phyloP scores from a whole-genome alignment of 1,140 invertebrate species.

The Zaprionus tsacasi region DNA sequence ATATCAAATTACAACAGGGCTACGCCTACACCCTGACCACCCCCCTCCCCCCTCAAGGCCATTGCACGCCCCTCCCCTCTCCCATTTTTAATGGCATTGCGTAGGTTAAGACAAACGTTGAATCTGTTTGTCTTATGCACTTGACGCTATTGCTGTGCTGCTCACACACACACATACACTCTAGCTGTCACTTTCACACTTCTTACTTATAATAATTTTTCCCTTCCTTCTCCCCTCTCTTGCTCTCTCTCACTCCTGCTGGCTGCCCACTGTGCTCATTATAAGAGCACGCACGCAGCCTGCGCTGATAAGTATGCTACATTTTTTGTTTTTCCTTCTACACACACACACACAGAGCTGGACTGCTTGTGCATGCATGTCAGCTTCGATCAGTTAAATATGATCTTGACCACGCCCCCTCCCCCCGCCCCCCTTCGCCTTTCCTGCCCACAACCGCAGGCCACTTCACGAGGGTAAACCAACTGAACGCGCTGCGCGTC shows the following conservation, averaged over 20 bases:
- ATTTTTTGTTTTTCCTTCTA: slow-evolving; percentile 17
- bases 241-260: background rate
- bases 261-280: slow-evolving; percentile 33
- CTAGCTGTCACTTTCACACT: slow-evolving; percentile 1
- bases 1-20: slow-evolving; percentile 52
- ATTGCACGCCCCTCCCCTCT: background rate
- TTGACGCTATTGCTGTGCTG: background rate
- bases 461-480: background rate
- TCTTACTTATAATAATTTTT: background rate
- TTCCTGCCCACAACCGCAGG: background rate
- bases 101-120: slow-evolving; percentile 14
- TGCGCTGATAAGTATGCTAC: slow-evolving; percentile 45
- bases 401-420: slow-evolving; percentile 25
- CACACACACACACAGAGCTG: slow-evolving; percentile 4
- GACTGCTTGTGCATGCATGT: slow-evolving; percentile 30
- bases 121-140: slow-evolving; percentile 48
- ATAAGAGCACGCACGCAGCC: slow-evolving; percentile 45
- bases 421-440: background rate
- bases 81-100: slow-evolving; percentile 11
- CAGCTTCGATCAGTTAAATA: slow-evolving; percentile 33
- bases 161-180: background rate
- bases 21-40: background rate
- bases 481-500: background rate
- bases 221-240: background rate
- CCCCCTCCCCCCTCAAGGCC: background rate